Conservation (phyloP, 2,888 invertebrate species). For the Polydesmus complanatus region DNA sequence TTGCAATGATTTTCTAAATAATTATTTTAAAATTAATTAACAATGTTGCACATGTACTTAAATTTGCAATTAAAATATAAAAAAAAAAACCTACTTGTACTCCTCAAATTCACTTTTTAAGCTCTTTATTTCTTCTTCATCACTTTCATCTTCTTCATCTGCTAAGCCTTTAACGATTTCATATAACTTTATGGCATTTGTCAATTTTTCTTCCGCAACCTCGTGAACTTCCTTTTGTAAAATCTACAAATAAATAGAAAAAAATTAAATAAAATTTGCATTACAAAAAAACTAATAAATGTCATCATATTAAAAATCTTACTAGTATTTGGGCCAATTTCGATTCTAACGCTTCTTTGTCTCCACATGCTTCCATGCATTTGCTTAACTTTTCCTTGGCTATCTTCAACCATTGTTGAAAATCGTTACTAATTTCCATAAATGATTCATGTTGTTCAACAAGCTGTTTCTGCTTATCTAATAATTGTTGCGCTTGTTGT, state of each 20-base stretch:
- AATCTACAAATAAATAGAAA: background rate
- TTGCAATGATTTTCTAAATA: background rate
- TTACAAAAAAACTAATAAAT: too few species aligned
- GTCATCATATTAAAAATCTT: constrained; percentile 5
- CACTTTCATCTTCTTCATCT: constrained; percentile 49
- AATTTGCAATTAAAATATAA: background rate
- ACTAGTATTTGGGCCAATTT: constrained; percentile 69
- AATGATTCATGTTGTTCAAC: constrained; percentile 84
- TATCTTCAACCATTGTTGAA: constrained; percentile 78
- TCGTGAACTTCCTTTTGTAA: constrained; percentile 36
- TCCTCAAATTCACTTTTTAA: constrained; percentile 82
- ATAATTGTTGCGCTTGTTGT: constrained; percentile 81
- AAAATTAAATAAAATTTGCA: too few species aligned
- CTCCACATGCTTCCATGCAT: constrained; percentile 83
- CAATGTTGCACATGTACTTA: background rate
- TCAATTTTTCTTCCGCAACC: constrained; percentile 67
- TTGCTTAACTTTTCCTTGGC: constrained; percentile 82
- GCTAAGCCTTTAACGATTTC: too few species aligned
- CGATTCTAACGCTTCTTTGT: constrained; percentile 71
- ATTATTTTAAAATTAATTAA: background rate
- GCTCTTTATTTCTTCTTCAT: constrained; percentile 79
- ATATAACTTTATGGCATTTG: constrained; percentile 63
- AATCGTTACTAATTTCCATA: constrained; percentile 80
- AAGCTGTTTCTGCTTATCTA: constrained; percentile 65
- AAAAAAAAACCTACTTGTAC: constrained; percentile 46